phyloP scores from a whole-genome alignment of 2,797 vertebrate species.

The Acipenser oxyrinchus region DNA sequence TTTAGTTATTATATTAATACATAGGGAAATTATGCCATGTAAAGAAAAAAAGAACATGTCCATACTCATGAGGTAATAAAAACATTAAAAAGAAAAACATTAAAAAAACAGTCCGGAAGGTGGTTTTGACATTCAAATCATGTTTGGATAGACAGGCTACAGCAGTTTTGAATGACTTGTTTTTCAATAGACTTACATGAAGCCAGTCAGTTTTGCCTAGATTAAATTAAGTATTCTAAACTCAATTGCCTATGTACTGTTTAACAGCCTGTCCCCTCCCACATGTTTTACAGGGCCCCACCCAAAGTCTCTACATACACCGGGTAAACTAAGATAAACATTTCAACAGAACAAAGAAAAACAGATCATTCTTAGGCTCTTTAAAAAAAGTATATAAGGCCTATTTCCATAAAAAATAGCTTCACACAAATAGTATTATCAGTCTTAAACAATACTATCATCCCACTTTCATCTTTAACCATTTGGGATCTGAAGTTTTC shows the following conservation, averaged over 20 bases:
- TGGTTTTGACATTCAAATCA: too few relatives aligned
- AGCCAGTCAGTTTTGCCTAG: too few relatives aligned
- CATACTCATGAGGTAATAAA: too few relatives aligned
- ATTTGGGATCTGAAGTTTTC: slow-evolving; percentile 57
- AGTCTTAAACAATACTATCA: slow-evolving; percentile 73
- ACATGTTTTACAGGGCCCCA: slow-evolving; percentile 16
- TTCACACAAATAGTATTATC: slow-evolving; percentile 65
- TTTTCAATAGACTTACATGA: too few relatives aligned
- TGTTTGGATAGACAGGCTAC: too few relatives aligned
- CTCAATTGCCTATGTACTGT: slow-evolving; percentile 4
- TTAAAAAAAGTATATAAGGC: slow-evolving; percentile 61
- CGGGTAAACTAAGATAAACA: slow-evolving; percentile 50
- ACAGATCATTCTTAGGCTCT: slow-evolving; percentile 40
- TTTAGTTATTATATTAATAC: too few relatives aligned
- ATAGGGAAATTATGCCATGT: too few relatives aligned
- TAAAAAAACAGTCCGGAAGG: too few relatives aligned
- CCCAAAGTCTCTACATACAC: slow-evolving; percentile 28
- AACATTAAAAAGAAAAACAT: too few relatives aligned
- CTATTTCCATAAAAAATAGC: slow-evolving; percentile 63
- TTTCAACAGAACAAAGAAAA: slow-evolving; percentile 49
- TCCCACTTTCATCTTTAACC: slow-evolving; percentile 61
- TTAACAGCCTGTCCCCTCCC: slow-evolving; percentile 14
- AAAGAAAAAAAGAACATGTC: too few relatives aligned
- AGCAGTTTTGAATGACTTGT: too few relatives aligned
- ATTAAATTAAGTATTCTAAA: slow-evolving; percentile 16